A percentile compares a stretch with the other conserved stretches of the same genome.
Evolutionary conservation across 1,140 invertebrate species (phyloP).

Genomic region (Ceratosolen solmsi): DNA sequence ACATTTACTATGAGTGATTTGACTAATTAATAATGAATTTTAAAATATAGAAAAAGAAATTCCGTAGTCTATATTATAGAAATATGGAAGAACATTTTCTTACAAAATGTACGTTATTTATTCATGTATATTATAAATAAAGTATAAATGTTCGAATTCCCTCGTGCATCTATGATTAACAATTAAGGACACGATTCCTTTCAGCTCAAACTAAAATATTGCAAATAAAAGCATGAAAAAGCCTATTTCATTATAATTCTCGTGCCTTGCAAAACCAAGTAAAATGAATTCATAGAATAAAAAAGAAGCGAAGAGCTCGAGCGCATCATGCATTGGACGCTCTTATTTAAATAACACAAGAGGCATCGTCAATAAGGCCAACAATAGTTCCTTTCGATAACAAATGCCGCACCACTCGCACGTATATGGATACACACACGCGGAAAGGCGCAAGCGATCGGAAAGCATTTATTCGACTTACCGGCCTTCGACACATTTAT

Average conservation of each 20-base stretch:
- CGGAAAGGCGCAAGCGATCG: conserved; percentile 15
- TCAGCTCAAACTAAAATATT: too few relatives aligned
- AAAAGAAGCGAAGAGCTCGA: not conserved
- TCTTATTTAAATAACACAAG: conserved; percentile 48
- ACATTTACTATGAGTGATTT: too few relatives aligned
- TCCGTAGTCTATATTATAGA: too few relatives aligned
- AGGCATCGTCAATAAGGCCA: conserved; percentile 65
- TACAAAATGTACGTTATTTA: too few relatives aligned
- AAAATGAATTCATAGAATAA: not conserved
- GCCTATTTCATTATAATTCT: not conserved
- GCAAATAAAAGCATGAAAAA: not conserved
- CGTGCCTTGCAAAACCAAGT: not conserved
- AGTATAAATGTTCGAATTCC: too few relatives aligned
- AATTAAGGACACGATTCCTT: too few relatives aligned
- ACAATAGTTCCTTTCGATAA: conserved; percentile 71
- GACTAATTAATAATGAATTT: too few relatives aligned
- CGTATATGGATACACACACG: not conserved
- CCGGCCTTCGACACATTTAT: conserved; percentile 54
- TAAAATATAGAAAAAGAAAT: too few relatives aligned
- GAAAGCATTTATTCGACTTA: conserved; percentile 48
- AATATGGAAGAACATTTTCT: too few relatives aligned
- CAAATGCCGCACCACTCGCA: conserved; percentile 42
- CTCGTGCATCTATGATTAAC: too few relatives aligned
- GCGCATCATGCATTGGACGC: conserved; percentile 21
- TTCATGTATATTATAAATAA: too few relatives aligned